Evolutionary conservation across 2,113 vertebrate species (phyloP).

Genomic region (Gobiocypris rarus): DNA sequence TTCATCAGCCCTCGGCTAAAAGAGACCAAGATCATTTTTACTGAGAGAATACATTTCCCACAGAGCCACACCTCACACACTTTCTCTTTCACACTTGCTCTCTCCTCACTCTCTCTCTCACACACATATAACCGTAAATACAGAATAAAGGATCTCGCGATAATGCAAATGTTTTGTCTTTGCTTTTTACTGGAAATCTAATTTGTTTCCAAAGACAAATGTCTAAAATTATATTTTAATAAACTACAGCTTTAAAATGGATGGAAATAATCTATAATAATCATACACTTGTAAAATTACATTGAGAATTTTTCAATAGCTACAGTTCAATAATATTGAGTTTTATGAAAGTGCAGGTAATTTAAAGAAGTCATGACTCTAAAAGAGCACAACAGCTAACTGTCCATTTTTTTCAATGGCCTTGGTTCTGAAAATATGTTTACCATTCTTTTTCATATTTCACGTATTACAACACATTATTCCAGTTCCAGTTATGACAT

Average conservation of each 20-base stretch:
- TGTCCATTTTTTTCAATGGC: too few relatives aligned
- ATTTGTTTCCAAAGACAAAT: neutral
- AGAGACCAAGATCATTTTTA: conserved; percentile 41
- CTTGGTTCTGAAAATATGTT: too few relatives aligned
- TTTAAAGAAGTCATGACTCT: too few relatives aligned
- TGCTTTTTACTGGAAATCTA: neutral
- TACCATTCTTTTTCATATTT: too few relatives aligned
- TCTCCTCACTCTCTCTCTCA: neutral
- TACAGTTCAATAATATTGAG: neutral
- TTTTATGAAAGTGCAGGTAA: too few relatives aligned
- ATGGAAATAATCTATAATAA: neutral
- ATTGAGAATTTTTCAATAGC: neutral
- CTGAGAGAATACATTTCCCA: conserved; percentile 38
- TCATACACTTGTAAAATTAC: too few relatives aligned
- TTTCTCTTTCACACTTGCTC: neutral
- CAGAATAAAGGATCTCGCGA: neutral
- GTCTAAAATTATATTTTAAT: neutral
- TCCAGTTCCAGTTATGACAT: too few relatives aligned
- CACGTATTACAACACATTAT: too few relatives aligned
- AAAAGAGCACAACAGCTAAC: too few relatives aligned
- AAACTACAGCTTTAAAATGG: neutral
- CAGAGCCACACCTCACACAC: conserved; percentile 10
- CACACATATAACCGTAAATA: too few relatives aligned
- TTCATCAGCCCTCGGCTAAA: conserved; percentile 36
- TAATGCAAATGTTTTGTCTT: neutral